Percentiles rank a stretch among this genome's conserved stretches.
phyloP scores from a whole-genome alignment of 1,140 invertebrate genomes.

The Dendrolimus punctatus region DNA sequence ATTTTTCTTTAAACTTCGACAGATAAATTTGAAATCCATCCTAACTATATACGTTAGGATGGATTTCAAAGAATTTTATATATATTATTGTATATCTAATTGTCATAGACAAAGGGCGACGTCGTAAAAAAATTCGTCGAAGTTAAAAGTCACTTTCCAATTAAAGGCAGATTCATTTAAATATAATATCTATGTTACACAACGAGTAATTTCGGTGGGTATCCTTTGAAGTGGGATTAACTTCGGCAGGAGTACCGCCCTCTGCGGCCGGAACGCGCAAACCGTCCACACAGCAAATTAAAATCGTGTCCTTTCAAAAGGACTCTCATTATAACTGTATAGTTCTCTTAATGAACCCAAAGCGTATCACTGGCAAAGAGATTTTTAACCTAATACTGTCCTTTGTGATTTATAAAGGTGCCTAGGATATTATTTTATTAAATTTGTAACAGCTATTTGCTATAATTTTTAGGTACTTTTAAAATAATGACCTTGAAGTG shows the following conservation, averaged over 20 bases:
- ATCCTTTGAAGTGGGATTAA: slow-evolving; percentile 65
- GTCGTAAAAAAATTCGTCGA: slow-evolving; percentile 4
- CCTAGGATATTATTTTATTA: too few species aligned
- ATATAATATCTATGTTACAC: slow-evolving; percentile 15
- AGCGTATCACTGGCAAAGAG: neutral
- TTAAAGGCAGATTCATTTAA: slow-evolving; percentile 15
- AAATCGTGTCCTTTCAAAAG: slow-evolving; percentile 46
- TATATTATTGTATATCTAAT: too few species aligned
- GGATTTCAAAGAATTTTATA: too few species aligned
- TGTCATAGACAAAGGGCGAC: too few species aligned
- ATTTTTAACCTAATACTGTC: too few species aligned
- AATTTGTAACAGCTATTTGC: too few species aligned
- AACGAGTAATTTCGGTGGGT: slow-evolving; percentile 40
- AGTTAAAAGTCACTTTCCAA: slow-evolving; percentile 4
- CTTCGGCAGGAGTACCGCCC: slow-evolving; percentile 27
- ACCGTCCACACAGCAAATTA: slow-evolving; percentile 46
- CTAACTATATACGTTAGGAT: too few species aligned
- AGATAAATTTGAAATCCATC: too few species aligned
- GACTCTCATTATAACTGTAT: slow-evolving; percentile 56
- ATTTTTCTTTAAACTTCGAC: too few species aligned
- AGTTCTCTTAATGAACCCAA: slow-evolving; percentile 20
- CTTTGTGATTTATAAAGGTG: too few species aligned
- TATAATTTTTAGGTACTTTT: too few species aligned
- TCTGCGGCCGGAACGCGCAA: slow-evolving; percentile 16
- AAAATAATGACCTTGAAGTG: too few species aligned